Evolutionary conservation across 2,797 vertebrate genomes (phyloP).

Genomic region (Melanotaenia nigrans): DNA sequence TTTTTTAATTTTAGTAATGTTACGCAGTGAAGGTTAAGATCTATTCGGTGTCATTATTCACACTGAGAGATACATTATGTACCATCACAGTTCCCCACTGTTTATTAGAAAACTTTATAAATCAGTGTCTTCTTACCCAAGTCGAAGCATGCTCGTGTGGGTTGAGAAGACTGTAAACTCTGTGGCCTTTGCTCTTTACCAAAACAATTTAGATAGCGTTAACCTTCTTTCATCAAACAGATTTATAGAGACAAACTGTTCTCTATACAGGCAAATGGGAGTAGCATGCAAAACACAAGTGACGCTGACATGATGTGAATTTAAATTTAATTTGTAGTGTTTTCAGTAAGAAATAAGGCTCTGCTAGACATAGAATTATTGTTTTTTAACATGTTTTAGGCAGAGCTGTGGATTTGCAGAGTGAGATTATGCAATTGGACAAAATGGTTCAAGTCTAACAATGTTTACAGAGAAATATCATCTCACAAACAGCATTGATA

Average conservation of each 20-base stretch:
- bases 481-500: constrained; percentile 15
- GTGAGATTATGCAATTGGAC: background rate
- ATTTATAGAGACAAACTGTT: background rate
- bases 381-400: background rate
- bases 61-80: background rate
- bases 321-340: background rate
- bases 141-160: background rate
- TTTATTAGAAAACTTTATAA: constrained; percentile 4
- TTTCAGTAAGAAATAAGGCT: background rate
- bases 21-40: background rate
- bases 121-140: background rate
- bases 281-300: background rate
- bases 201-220: background rate
- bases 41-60: background rate
- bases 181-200: background rate
- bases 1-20: background rate
- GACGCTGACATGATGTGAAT: background rate
- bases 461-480: constrained; percentile 1
- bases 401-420: background rate
- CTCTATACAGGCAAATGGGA: background rate
- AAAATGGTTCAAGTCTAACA: background rate
- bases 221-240: background rate
- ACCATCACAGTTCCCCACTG: background rate
- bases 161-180: background rate
- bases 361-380: background rate